Evolutionary conservation across 2,888 invertebrate species (phyloP).

Genomic region (Ornithoptera alexandrae): DNA sequence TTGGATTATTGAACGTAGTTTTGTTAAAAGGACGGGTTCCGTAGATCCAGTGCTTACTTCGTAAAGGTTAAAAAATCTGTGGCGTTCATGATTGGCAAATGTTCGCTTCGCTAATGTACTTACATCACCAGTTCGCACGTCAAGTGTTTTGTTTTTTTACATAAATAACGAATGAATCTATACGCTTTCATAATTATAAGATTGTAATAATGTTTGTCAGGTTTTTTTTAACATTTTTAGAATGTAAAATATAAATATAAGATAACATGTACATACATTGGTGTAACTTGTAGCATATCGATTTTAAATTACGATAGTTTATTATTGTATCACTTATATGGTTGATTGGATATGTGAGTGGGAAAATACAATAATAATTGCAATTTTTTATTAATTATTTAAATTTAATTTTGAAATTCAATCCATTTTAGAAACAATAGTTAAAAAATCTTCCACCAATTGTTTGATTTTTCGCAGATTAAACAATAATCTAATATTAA

Average conservation of each 20-base stretch:
- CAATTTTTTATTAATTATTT: neutral
- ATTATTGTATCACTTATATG: neutral
- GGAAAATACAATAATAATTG: neutral
- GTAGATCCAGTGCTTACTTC: neutral
- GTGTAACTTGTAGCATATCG: slow-evolving; percentile 57
- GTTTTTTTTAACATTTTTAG: slow-evolving; percentile 70
- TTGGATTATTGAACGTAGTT: neutral
- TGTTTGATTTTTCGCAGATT: too few species aligned
- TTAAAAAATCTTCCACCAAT: too few species aligned
- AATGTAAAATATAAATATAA: slow-evolving; percentile 51
- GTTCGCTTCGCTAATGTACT: slow-evolving; percentile 53
- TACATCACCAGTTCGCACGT: slow-evolving; percentile 66
- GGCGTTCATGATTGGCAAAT: neutral
- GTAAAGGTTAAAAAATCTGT: neutral
- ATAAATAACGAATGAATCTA: slow-evolving; percentile 77
- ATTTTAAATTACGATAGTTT: slow-evolving; percentile 52
- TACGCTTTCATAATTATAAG: slow-evolving; percentile 78
- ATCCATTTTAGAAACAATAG: too few species aligned
- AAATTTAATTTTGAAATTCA: neutral
- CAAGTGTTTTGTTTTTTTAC: slow-evolving; percentile 53
- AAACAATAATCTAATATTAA: too few species aligned
- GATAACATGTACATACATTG: slow-evolving; percentile 58
- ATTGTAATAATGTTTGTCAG: slow-evolving; percentile 76
- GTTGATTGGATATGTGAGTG: neutral
- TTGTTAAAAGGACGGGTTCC: neutral